Evolutionary conservation across 2,888 invertebrate species (phyloP).

Genomic region (Bhutanitis thaidina): DNA sequence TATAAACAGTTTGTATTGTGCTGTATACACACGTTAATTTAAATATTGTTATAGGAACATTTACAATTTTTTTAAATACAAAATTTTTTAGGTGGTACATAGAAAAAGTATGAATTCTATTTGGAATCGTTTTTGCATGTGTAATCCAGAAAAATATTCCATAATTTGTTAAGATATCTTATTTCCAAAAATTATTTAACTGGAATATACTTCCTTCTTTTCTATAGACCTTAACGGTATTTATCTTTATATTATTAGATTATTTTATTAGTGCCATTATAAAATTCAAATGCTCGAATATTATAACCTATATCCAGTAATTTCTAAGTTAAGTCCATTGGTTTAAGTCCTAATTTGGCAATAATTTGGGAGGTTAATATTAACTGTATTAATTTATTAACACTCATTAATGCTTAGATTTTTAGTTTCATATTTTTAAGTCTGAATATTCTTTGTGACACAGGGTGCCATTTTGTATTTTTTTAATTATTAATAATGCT

Average conservation of each 20-base stretch:
- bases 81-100: slow-evolving; percentile 17
- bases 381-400: slow-evolving; percentile 40
- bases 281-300: slow-evolving; percentile 3
- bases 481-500: slow-evolving; percentile 18
- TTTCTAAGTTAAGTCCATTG: neutral
- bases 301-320: slow-evolving; percentile 2
- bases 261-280: slow-evolving; percentile 16
- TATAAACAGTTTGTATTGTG: slow-evolving; percentile 8
- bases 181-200: too few relatives aligned
- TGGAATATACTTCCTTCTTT: too few relatives aligned
- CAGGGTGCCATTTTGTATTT: slow-evolving; percentile 56
- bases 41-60: slow-evolving; percentile 9
- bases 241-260: neutral
- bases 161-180: too few relatives aligned
- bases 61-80: slow-evolving; percentile 19
- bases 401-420: slow-evolving; percentile 24
- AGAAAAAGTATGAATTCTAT: neutral
- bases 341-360: slow-evolving; percentile 1
- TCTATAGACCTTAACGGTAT: neutral
- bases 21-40: slow-evolving; percentile 23
- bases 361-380: slow-evolving; percentile 20
- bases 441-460: slow-evolving; percentile 44
- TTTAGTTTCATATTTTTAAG: slow-evolving; percentile 37
- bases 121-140: neutral
- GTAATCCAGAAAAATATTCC: too few relatives aligned